Evolutionary conservation across 2,113 vertebrate species (phyloP), one percentile per base, ranked within the genome.

Genomic region (Cephalopterus ornatus): DNA sequence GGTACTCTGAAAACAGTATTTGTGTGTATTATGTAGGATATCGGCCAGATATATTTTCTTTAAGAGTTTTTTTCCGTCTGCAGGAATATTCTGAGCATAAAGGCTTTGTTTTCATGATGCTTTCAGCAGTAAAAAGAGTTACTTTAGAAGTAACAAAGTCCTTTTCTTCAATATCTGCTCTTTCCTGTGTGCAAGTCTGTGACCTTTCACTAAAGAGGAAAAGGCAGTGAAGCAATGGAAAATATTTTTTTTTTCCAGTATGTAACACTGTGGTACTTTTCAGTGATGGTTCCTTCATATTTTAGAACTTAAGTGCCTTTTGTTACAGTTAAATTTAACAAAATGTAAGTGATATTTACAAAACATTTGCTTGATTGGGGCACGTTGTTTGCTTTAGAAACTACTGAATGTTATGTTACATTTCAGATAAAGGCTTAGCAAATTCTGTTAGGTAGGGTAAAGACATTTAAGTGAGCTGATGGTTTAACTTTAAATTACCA

Each of bases 201-300:
- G 55, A 85, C 77, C 74, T 88, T 96, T 91, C 76, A 33, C 17
- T 95, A 65, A 80, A 67, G 72, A 96, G 68, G 65, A 95, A 97
- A 95, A 95, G 95, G 41, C 50, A 3, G 56, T 77, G 70, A 95
- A 80, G 90, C 88, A 93, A 79, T 85, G 89, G 93, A 96, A 93
- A 92, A 84, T 76, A 58, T 83, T 73, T 85, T 89, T 84, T 93
- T 89, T 74, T 62, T n/a, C n/a, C 42, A 77, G 21, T 83, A 42
- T 96, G n/a, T 85, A 73, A 47, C 18, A 5, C 44, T 85, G 63
- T 93, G 44, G 16, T 88, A 52, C 46, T 76, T 93, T 58, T 61
- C 53, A 88, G 27, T 88, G 59, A 62, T 79, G 42, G 12, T 66
- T 90, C 22, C 49, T 67, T 83, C 9, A 1, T 79, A 52, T 77